Base-by-base conservation (phyloP, 2,113 vertebrate species). In the Hypocryptadius cinnamomeus region DNA sequence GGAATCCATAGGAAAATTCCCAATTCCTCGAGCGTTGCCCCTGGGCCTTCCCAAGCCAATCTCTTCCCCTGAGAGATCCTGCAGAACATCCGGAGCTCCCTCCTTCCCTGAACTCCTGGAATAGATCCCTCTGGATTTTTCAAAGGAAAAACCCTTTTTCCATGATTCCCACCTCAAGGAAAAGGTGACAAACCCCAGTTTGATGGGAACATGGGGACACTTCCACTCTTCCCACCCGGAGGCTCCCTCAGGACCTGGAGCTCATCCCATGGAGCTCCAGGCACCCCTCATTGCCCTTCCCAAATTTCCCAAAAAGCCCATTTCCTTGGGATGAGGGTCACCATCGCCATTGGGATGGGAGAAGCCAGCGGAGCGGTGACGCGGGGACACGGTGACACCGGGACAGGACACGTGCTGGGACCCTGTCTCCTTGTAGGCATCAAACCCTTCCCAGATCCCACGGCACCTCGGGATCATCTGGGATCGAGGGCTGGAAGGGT, bases 341-440 rank as follows among this genome's bases (percentile, higher is more conserved):
- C n/a, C n/a, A n/a, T n/a, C n/a, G n/a, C n/a, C n/a, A n/a, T n/a
- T n/a, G 45, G 25, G 72, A 93, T 91, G 95, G 82, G 93, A 45
- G 84, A 78, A 87, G 88, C 74, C 42, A 79, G 76, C 66, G 31
- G 56, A 45, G 89, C 37, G 42, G 65, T 23, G 89, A 73, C 48
- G 11, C 3, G 9, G 48, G 39, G 61, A 66, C 61, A 1, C 25
- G 33, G 77, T 17, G 50, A 66, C 42, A 68, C 5, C 14, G 33
- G 66, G 68, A 22, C 11, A 3, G 66, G 80, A 87, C 56, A 56
- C 86, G 94, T 48, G 92, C 92, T 24, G 78, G 69, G 74, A 69
- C 82, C 96, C 95, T 51, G 91, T 68, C 64, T 94, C 96, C 96
- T 96, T 92, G 96, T 94, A 94, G 96, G 94, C 96, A 3, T 7